Base-by-base conservation (phyloP, 2,797 vertebrate genomes). In the Smutsia gigantea region DNA sequence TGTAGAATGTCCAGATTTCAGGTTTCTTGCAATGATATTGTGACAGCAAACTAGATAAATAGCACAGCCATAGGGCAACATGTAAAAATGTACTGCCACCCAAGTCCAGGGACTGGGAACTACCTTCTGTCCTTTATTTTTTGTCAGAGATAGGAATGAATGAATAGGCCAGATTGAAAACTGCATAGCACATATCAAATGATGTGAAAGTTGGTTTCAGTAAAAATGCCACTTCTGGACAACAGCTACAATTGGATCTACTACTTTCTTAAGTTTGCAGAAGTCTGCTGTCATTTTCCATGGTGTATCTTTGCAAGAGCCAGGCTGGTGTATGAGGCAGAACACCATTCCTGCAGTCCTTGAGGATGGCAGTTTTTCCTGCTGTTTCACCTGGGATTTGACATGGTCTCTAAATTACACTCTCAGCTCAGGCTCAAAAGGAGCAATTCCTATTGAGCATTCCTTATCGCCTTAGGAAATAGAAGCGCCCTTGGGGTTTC, bases 181-280 rank as follows among this genome's bases (percentile, higher is more conserved):
- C 1, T 0, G 6, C 11, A 23, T 23, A n/a, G 0, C 29, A 53
- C 6, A 2, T 23, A 23, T 34, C 31, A 75, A n/a, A 75, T 7
- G 6, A 46, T 6, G 2, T 53, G 31, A 5, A n/a, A 13, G 13
- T 51, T 18, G n/a, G 49, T 53, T 23, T 75, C 31, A 7, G 19
- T 13, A 51, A 21, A 53, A 53, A 53, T 53, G 3, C 19, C 31
- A 34, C 18, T n/a, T n/a, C 11, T 74, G 31, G 18, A 34, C 23
- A 53, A 53, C 0, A 51, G 29, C 17, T 6, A 10, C 9, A 31
- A 5, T 31, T 19, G 29, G 29, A 74, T 27, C 10, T 37, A 37
- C 29, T 51, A n/a, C 46, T 75, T n/a, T 51, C 72, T 51, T 51
- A n/a, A 7, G 19, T n/a, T 46, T n/a, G 18, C 2, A 19, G 31